Evolutionary conservation across 2,888 invertebrate genomes (phyloP).

Genomic region (Andrena flavipes): DNA sequence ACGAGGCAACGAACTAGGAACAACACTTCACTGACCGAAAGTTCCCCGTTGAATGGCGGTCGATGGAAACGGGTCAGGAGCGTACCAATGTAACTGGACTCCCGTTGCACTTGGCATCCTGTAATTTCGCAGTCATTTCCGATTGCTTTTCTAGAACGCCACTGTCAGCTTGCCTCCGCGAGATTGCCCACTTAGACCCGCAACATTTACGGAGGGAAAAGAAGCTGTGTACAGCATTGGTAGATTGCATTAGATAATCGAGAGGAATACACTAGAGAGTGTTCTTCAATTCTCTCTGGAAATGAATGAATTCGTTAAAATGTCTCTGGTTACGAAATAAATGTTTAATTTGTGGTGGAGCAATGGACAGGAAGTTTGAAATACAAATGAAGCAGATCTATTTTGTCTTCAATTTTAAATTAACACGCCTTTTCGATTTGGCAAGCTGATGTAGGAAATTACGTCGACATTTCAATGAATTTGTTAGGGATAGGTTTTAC

Average conservation of each 20-base stretch:
- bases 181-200: slow-evolving; percentile 30
- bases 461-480: too few relatives aligned
- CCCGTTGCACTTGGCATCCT: slow-evolving; percentile 44
- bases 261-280: background rate
- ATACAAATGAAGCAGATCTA: too few relatives aligned
- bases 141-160: slow-evolving; percentile 45
- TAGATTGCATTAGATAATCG: background rate
- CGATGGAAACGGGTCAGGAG: slow-evolving; percentile 53
- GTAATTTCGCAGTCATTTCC: slow-evolving; percentile 48
- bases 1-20: slow-evolving; percentile 23
- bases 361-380: too few relatives aligned
- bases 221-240: slow-evolving; percentile 3
- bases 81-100: slow-evolving; percentile 35
- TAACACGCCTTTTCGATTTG: too few relatives aligned
- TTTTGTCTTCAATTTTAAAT: too few relatives aligned
- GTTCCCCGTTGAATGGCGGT: slow-evolving; percentile 31
- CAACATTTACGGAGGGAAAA: slow-evolving; percentile 1
- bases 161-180: slow-evolving; percentile 4
- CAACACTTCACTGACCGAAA: slow-evolving; percentile 21
- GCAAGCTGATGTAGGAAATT: too few relatives aligned
- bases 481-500: too few relatives aligned
- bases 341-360: too few relatives aligned
- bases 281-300: background rate
- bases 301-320: background rate
- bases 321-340: too few relatives aligned